phyloP scores from a whole-genome alignment of 1,140 invertebrate genomes.

The Sminthurinus signatus region DNA sequence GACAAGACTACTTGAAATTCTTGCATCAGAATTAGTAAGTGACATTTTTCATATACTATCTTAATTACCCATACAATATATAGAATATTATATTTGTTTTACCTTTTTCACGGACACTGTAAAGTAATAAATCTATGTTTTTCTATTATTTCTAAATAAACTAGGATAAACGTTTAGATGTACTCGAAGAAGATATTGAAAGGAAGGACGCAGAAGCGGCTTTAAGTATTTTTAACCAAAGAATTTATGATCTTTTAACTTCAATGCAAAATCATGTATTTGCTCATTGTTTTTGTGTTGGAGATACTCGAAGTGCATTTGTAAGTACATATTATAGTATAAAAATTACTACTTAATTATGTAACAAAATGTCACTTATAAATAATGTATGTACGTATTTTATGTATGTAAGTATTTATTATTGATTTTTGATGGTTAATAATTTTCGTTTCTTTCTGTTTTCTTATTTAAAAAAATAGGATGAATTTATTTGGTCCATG shows the following conservation, averaged over 20 bases:
- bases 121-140: not conserved
- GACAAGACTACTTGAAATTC: conserved; percentile 19
- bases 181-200: not conserved
- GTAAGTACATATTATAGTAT: no score
- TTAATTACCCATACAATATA: no score
- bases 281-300: conserved; percentile 46
- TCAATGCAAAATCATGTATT: conserved; percentile 58
- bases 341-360: no score
- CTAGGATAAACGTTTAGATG: conserved; percentile 20
- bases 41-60: no score
- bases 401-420: no score
- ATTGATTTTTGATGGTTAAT: not conserved
- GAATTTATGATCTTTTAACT: conserved; percentile 51
- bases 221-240: conserved; percentile 27
- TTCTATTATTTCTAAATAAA: not conserved
- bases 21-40: conserved; percentile 23
- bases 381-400: no score
- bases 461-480: not conserved
- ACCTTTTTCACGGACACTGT: no score
- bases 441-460: not conserved
- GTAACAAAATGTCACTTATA: not conserved
- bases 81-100: no score
- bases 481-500: conserved; percentile 14
- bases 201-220: not conserved
- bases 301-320: not conserved